A percentile compares a stretch with the other conserved stretches of the same genome.
These are phyloP conservation scores for Sebastes taczanowskii DNA, from an alignment of 2,797 vertebrate genomes.

Conservation along the genomic window DNA sequence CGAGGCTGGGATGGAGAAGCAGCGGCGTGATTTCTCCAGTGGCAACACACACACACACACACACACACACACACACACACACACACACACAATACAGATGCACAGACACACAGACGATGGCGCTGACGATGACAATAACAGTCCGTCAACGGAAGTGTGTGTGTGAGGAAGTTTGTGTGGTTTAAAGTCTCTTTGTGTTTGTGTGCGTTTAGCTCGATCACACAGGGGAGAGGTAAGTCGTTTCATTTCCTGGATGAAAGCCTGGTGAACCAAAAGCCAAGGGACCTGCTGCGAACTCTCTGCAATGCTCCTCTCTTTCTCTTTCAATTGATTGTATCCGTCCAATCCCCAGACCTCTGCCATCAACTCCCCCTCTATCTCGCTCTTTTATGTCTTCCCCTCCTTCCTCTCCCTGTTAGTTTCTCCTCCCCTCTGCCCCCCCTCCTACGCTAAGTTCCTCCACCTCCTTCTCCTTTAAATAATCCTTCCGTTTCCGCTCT, in stretches of 20 bases:
- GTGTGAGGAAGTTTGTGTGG: neutral
- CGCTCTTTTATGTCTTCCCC: neutral
- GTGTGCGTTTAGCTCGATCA: neutral
- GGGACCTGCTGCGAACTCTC: slow-evolving; percentile 41
- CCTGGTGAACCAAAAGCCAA: slow-evolving; percentile 33
- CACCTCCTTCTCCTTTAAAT: slow-evolving; percentile 12
- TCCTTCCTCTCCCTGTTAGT: neutral
- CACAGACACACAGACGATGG: slow-evolving; percentile 11
- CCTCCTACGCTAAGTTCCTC: neutral
- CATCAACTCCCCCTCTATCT: slow-evolving; percentile 6
- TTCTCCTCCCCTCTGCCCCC: neutral
- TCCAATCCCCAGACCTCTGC: slow-evolving; percentile 32
- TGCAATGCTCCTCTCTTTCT: slow-evolving; percentile 9
- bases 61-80: too few species aligned
- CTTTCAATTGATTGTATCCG: slow-evolving; percentile 30
- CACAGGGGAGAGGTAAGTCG: slow-evolving; percentile 40
- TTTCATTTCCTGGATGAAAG: slow-evolving; percentile 69
- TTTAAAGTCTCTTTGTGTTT: neutral
- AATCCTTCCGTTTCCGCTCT: slow-evolving; percentile 25
- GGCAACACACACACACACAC: too few species aligned
- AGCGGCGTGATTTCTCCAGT: slow-evolving; percentile 23
- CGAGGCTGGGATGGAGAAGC: neutral
- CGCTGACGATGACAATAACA: slow-evolving; percentile 38
- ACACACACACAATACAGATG: too few species aligned
- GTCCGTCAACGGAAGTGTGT: slow-evolving; percentile 17